Evolutionary conservation across 2,888 invertebrate genomes (phyloP), one percentile per base, ranked within the genome.

Genomic region (Xanthostigma xanthostigma): DNA sequence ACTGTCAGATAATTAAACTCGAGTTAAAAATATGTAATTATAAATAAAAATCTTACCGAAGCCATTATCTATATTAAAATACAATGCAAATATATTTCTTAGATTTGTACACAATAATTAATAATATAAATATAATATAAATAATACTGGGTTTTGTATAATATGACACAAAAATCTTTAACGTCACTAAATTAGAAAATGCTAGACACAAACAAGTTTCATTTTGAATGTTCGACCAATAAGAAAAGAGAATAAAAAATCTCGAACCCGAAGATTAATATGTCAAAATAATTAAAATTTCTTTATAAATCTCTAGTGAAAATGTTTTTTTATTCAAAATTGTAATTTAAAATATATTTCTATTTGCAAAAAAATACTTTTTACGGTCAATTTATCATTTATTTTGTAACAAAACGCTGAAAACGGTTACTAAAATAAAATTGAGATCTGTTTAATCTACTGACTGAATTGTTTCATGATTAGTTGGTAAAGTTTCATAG

Each of bases 191-290:
- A 41, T 51, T 44, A 35, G 44, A 51, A 44, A 49, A 47, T 48
- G 50, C 45, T 42, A 56, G 55, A 55, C 54, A 57, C 54, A 51
- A 51, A 57, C 55, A 51, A 50, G 52, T 51, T 51, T 49, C 55
- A 56, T 57, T 61, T 61, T 58, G 56, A 60, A 61, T 58, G 58
- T 56, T 49, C 51, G 44, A 55, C 61, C 62, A 61, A 61, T 60
- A 57, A 60, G 35, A 57, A 47, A 36, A 17, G 39, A 49, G 49
- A 48, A 53, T 53, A 53, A 46, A 41, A 54, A 56, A 52, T 50
- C 54, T 57, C 55, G 49, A 50, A 48, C 49, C 51, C 53, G 53
- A 53, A 53, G 48, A 50, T 37, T 36, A 2, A 37, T 37, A 6
- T 27, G 27, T 6, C 27, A 5, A 5, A 27, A 27, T 49, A 53